Evolutionary conservation across 1,140 invertebrate genomes (phyloP).

Genomic region (Euwallacea fornicatus): DNA sequence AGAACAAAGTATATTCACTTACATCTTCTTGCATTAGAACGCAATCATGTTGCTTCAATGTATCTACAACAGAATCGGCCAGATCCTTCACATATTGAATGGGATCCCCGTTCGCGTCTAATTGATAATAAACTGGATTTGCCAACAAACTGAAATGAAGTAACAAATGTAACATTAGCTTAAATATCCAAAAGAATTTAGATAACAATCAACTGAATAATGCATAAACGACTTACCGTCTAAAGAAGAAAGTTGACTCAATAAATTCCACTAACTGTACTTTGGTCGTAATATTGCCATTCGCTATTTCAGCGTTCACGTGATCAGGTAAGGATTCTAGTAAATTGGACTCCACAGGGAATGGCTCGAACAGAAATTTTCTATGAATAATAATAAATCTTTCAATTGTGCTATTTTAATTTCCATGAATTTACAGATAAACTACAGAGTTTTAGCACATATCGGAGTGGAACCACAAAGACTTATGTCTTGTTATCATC

Average conservation of each 20-base stretch:
- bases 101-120: conserved; percentile 74
- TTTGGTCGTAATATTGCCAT: conserved; percentile 90
- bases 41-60: conserved; percentile 76
- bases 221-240: conserved; percentile 62
- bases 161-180: too few relatives aligned
- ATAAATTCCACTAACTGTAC: conserved; percentile 96
- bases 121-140: conserved; percentile 92
- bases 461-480: too few relatives aligned
- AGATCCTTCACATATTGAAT: conserved; percentile 71
- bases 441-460: too few relatives aligned
- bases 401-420: too few relatives aligned
- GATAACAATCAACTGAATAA: too few relatives aligned
- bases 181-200: too few relatives aligned
- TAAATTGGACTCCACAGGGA: conserved; percentile 96
- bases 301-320: conserved; percentile 95
- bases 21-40: conserved; percentile 64
- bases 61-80: conserved; percentile 75
- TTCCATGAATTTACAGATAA: too few relatives aligned
- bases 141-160: conserved; percentile 64
- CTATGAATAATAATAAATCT: background rate
- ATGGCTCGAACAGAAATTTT: conserved; percentile 98
- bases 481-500: too few relatives aligned
- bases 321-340: conserved; percentile 92
- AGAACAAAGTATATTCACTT: conserved; percentile 27
- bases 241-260: conserved; percentile 98